Evolutionary conservation across 1,140 invertebrate species (phyloP).

Genomic region (Cyclargus thomasi): DNA sequence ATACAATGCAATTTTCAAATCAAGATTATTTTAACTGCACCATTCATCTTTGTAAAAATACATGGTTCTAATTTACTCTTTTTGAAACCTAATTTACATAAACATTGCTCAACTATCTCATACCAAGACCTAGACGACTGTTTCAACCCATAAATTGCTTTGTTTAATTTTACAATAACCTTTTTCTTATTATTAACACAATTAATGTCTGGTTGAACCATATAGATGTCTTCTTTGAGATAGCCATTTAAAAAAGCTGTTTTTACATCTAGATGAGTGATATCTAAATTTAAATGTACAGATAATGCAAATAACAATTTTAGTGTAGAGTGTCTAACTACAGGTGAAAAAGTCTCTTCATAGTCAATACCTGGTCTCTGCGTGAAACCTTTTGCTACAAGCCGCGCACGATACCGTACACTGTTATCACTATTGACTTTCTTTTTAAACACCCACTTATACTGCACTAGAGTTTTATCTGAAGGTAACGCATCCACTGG

Average conservation of each 20-base stretch:
- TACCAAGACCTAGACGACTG: constrained; percentile 10
- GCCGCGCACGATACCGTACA: constrained; percentile 19
- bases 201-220: constrained; percentile 19
- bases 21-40: too few relatives aligned
- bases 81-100: neutral
- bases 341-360: constrained; percentile 22
- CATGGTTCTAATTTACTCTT: too few relatives aligned
- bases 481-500: neutral
- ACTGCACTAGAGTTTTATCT: constrained; percentile 18
- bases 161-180: constrained; percentile 13
- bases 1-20: too few relatives aligned
- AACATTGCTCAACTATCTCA: constrained; percentile 9
- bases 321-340: constrained; percentile 22
- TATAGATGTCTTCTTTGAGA: constrained; percentile 21
- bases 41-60: too few relatives aligned
- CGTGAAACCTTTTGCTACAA: constrained; percentile 20
- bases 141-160: constrained; percentile 13
- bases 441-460: constrained; percentile 20
- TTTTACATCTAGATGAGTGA: constrained; percentile 21
- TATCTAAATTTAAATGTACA: constrained; percentile 19
- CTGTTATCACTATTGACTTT: constrained; percentile 20
- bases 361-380: constrained; percentile 22
- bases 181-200: constrained; percentile 8
- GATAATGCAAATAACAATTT: constrained; percentile 21
- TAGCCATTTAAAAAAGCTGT: constrained; percentile 24